Base-by-base conservation (phyloP, 2,888 invertebrate species). In the Schizaphis graminum region DNA sequence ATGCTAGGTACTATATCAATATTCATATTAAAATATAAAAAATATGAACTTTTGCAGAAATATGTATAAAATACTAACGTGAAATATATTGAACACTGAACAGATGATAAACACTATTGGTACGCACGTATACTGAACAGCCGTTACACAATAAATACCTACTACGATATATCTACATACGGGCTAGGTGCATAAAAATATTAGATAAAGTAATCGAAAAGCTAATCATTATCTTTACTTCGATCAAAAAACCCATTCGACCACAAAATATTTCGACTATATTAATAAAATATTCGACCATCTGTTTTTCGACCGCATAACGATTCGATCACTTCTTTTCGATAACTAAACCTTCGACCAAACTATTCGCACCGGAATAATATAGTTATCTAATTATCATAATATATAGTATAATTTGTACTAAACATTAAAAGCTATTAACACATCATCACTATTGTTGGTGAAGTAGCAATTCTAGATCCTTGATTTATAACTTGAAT, bases 231-330 rank as follows among this genome's bases (percentile, higher is more conserved):
- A 57, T 8, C 57, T 57, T 57, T 26, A 21, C 84, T 84, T 41
- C 84, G 41, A 41, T 24, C 84, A 84, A 84, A 84, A 84, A 44
- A 84, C 41, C 84, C 84, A 84, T 84, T 41, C 41, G 84, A 24
- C 85, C 26, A 85, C 53, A 53, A 53, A 53, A 53, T 0, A 53
- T 53, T 53, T 53, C 41, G 84, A 84, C 85, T 26, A 85, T 85
- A 85, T 85, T 44, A 85, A 85, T 85, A 85, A 44, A 47, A 85
- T 85, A 85, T 84, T 84, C 41, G 41, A 85, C 41, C 26, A 47
- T 44, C 1, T 2, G 2, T 24, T 85, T 85, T 84, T 84, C 41
- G 41, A 84, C 4, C 7, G 44, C 44, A 85, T 85, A 41, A 84
- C 4, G 24, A 24, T 84, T 84, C 84, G 21, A 41, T 84, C 41